Evolutionary conservation across 53 echinoderm and acorn worm species (phyloP).

Genomic region (Actinopyga echinites): DNA sequence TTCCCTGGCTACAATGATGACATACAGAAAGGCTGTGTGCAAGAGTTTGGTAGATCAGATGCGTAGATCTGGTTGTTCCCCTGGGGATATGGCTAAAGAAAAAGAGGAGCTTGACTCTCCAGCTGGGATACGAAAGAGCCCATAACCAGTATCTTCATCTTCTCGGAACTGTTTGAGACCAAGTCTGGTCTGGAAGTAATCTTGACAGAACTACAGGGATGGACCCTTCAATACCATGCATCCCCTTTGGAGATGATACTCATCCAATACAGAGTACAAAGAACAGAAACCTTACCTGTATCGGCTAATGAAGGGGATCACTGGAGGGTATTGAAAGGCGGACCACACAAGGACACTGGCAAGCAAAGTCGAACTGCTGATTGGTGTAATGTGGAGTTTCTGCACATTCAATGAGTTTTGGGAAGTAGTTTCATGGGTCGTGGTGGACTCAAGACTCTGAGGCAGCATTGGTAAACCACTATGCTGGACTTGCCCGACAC

Average conservation of each 20-base stretch:
- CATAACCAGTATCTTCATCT: conserved; percentile 1
- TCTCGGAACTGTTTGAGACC: neutral
- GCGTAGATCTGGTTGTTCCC: neutral
- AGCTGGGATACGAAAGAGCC: neutral
- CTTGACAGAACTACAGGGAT: neutral
- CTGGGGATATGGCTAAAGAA: neutral
- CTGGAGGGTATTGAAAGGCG: conserved; percentile 36
- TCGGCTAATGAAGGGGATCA: conserved; percentile 22
- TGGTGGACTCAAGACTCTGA: conserved; percentile 44
- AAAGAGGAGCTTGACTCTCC: neutral
- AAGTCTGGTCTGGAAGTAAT: neutral
- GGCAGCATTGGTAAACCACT: neutral
- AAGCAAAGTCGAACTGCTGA: conserved; percentile 34
- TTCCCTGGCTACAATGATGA: conserved; percentile 19
- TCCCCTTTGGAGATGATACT: neutral
- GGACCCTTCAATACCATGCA: neutral
- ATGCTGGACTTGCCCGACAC: conserved; percentile 7
- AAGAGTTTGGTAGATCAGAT: conserved; percentile 6
- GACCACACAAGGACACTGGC: conserved; percentile 45
- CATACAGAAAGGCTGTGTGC: conserved; percentile 25
- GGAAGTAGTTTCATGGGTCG: conserved; percentile 29
- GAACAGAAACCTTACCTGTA: conserved; percentile 28
- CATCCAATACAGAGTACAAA: conserved; percentile 1
- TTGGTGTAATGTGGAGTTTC: conserved; percentile 36
- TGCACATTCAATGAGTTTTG: conserved; percentile 28